phyloP scores from a whole-genome alignment of 2,113 vertebrate genomes.

The Cryptotis parvus region DNA sequence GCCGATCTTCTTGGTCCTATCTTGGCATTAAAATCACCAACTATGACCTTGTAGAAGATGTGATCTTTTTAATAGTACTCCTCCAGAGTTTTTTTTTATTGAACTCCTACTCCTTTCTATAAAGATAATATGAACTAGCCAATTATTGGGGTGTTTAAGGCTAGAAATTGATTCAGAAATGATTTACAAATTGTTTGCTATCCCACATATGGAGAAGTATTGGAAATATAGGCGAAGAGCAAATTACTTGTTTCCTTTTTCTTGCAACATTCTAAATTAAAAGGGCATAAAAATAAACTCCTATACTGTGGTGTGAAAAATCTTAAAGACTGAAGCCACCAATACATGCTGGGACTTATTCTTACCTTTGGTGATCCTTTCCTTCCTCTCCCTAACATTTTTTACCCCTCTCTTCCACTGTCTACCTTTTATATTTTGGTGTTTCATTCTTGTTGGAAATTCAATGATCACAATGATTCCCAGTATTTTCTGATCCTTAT shows the following conservation, averaged over 20 bases:
- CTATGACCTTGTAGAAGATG: no score
- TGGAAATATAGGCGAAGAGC: conserved; percentile 21
- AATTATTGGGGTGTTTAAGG: conserved; percentile 72
- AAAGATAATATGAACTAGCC: conserved; percentile 66
- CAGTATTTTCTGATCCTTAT: background rate
- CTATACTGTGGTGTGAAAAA: background rate
- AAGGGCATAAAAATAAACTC: background rate
- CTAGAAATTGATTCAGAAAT: conserved; percentile 66
- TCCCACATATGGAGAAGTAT: conserved; percentile 57
- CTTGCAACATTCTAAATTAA: conserved; percentile 46
- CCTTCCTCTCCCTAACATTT: background rate
- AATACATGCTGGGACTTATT: background rate
- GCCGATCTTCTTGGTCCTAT: no score
- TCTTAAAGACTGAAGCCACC: background rate
- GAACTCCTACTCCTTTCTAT: no score
- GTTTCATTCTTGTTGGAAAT: background rate
- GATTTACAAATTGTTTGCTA: conserved; percentile 75
- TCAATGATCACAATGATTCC: background rate
- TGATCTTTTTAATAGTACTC: no score
- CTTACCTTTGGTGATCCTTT: background rate
- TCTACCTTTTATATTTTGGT: background rate
- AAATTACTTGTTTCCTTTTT: conserved; percentile 18
- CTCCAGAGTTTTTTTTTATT: no score
- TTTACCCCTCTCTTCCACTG: background rate
- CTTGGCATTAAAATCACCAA: no score